A percentile compares a stretch with the other conserved stretches of the same genome.
These are phyloP conservation scores for Halisarca cf. caerulea DNA, from an alignment of 37 sponge, comb jelly and placozoan species.

Conservation along the genomic window DNA sequence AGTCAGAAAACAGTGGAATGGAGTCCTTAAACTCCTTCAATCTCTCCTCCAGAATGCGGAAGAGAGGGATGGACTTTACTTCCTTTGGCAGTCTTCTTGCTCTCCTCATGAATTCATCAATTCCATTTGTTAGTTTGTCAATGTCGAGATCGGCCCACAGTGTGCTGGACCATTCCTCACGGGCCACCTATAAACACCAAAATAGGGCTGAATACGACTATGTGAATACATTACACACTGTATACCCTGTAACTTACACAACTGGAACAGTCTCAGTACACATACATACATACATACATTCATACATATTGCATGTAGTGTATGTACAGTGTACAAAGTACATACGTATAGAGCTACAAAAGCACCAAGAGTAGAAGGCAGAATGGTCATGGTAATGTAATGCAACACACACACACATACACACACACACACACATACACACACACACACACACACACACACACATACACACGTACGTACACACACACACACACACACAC, in stretches of 20 bases:
- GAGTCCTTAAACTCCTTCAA: constrained; percentile 98
- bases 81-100: constrained; percentile 93
- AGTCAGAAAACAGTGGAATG: constrained; percentile 94
- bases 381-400: too few relatives aligned
- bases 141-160: constrained; percentile 98
- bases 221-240: too few relatives aligned
- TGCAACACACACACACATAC: too few relatives aligned
- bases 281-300: neutral
- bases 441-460: neutral
- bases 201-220: too few relatives aligned
- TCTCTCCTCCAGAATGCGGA: constrained; percentile 91
- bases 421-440: neutral
- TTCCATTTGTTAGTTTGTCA: constrained; percentile 84
- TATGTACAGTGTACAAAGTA: too few relatives aligned
- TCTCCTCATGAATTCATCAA: constrained; percentile 88
- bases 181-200: constrained; percentile 67
- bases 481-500: too few relatives aligned
- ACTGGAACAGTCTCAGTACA: too few relatives aligned
- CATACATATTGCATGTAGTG: too few relatives aligned
- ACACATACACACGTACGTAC: neutral
- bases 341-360: too few relatives aligned
- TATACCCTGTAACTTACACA: neutral
- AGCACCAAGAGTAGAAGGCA: too few relatives aligned
- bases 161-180: constrained; percentile 96
- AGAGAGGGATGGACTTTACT: constrained; percentile 85